These are phyloP conservation scores for Ephydatia muelleri DNA, from an alignment of 37 sponge, comb jelly and placozoan species.

Conservation along the genomic window DNA sequence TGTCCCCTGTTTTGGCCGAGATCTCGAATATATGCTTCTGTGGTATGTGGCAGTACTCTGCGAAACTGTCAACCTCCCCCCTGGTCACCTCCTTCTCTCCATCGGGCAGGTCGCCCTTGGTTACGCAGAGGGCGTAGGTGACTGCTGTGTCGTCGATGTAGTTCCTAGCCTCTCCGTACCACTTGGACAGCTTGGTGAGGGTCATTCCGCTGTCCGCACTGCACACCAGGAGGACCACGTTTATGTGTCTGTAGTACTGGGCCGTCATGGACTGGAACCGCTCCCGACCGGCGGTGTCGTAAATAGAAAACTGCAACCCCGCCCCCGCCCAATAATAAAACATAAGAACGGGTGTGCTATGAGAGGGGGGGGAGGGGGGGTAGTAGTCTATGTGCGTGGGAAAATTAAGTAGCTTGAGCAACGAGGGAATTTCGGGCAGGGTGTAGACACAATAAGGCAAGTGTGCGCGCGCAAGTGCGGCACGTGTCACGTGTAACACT, in stretches of 20 bases:
- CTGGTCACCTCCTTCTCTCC: constrained; percentile 36
- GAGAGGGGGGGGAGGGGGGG: neutral
- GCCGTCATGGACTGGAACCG: constrained; percentile 58
- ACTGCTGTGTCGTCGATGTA: constrained; percentile 42
- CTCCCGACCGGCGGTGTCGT: constrained; percentile 59
- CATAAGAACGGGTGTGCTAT: neutral
- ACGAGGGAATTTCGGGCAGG: neutral
- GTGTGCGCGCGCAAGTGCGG: neutral
- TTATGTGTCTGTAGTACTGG: constrained; percentile 49
- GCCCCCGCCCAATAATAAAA: no score
- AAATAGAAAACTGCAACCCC: constrained; percentile 43
- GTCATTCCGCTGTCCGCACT: constrained; percentile 58
- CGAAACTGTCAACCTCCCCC: constrained; percentile 36
- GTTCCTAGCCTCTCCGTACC: constrained; percentile 56
- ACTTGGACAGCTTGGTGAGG: constrained; percentile 52
- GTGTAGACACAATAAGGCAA: neutral
- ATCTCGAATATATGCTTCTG: constrained; percentile 39
- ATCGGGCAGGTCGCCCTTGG: constrained; percentile 47
- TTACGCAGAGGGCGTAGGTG: constrained; percentile 39
- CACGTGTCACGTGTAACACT: no score
- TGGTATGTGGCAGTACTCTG: constrained; percentile 22
- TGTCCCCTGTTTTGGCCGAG: constrained; percentile 52
- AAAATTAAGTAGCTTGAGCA: neutral
- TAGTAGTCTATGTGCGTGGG: neutral
- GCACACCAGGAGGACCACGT: constrained; percentile 58